Conservation (phyloP, 2,888 invertebrate genomes). For the Agrochola lota region DNA sequence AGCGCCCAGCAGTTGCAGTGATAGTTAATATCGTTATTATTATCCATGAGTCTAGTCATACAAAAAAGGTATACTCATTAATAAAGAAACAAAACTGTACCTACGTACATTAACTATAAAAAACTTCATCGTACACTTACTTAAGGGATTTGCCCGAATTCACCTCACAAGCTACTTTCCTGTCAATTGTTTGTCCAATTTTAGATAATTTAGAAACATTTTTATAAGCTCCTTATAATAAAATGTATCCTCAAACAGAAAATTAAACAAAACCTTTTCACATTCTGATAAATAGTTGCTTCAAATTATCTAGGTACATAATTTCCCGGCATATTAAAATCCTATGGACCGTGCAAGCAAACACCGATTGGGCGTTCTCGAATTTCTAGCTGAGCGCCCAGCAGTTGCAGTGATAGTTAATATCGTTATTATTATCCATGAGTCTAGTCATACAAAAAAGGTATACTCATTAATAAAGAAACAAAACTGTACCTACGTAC, state of each 20-base stretch:
- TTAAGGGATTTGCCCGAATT: not conserved
- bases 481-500: not conserved
- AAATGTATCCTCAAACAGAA: not conserved
- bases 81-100: not conserved
- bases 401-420: not conserved
- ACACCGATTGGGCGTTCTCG: slow-evolving; percentile 38
- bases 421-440: not conserved
- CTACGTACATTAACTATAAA: not conserved
- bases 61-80: not conserved
- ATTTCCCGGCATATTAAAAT: slow-evolving; percentile 2
- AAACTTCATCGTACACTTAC: not conserved
- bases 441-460: too few species aligned
- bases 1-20: not conserved
- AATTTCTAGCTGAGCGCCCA: not conserved
- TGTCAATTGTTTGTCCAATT: not conserved
- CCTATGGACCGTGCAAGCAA: slow-evolving; percentile 2
- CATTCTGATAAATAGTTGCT: slow-evolving; percentile 8
- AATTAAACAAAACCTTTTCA: not conserved
- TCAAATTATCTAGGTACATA: slow-evolving; percentile 13
- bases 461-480: not conserved
- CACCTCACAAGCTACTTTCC: not conserved
- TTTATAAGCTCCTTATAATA: not conserved
- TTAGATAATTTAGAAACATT: not conserved
- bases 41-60: not conserved
- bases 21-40: not conserved